Conservation (phyloP, 2,888 invertebrate species). For the Cosmopolites sordidus region DNA sequence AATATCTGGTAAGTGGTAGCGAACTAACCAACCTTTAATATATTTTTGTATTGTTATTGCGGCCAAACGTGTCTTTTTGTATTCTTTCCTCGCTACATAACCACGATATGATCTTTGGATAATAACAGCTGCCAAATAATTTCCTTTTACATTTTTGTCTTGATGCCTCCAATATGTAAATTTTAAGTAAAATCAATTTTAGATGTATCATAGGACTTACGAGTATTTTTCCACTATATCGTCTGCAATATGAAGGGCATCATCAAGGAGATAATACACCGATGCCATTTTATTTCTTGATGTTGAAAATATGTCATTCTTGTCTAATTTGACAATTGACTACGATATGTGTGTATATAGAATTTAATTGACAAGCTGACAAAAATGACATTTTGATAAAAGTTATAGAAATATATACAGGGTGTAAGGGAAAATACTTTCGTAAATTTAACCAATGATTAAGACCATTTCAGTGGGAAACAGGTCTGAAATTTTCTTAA, state of each 20-base stretch:
- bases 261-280: slow-evolving; percentile 39
- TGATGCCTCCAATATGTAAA: slow-evolving; percentile 14
- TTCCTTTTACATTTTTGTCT: slow-evolving; percentile 27
- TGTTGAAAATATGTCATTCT: too few relatives aligned
- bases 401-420: too few relatives aligned
- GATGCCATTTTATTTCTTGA: slow-evolving; percentile 42
- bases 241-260: slow-evolving; percentile 34
- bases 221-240: slow-evolving; percentile 32
- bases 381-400: too few relatives aligned
- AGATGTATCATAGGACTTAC: slow-evolving; percentile 27
- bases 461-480: too few relatives aligned
- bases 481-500: too few relatives aligned
- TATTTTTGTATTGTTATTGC: slow-evolving; percentile 41
- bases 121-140: slow-evolving; percentile 38
- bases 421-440: too few relatives aligned
- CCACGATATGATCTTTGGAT: slow-evolving; percentile 43
- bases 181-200: not conserved
- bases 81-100: slow-evolving; percentile 34
- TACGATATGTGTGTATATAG: too few relatives aligned
- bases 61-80: slow-evolving; percentile 32
- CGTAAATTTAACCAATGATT: too few relatives aligned
- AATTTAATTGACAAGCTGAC: too few relatives aligned
- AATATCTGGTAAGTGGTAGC: slow-evolving; percentile 32
- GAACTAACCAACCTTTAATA: slow-evolving; percentile 40
- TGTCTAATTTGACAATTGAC: too few relatives aligned